phyloP scores from a whole-genome alignment of 2,888 invertebrate species.

The Eupithecia tripunctaria region DNA sequence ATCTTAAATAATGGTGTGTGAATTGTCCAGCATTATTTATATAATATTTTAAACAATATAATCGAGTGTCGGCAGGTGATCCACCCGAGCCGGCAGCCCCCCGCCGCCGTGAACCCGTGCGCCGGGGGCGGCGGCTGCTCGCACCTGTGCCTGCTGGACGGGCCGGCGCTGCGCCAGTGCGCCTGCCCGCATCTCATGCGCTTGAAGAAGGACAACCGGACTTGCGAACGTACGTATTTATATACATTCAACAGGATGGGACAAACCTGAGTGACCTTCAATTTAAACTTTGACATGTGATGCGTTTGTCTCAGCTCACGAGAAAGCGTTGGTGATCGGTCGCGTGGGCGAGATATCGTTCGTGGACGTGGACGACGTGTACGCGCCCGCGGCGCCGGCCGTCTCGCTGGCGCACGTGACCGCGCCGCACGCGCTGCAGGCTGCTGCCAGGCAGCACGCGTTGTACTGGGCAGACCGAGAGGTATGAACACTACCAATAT shows the following conservation, averaged over 20 bases:
- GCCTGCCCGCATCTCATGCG: constrained; percentile 94
- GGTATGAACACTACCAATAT: no score
- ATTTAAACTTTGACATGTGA: not conserved
- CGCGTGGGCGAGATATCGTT: constrained; percentile 91
- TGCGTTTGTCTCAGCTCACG: constrained; percentile 84
- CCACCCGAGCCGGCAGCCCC: constrained; percentile 75
- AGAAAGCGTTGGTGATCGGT: constrained; percentile 91
- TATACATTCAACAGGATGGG: not conserved
- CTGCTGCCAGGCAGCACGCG: constrained; percentile 86
- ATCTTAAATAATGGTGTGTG: no score
- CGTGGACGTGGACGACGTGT: constrained; percentile 90
- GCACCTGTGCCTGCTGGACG: constrained; percentile 91
- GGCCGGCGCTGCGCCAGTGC: constrained; percentile 82
- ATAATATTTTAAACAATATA: no score
- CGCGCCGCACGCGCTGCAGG: constrained; percentile 89
- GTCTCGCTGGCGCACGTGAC: constrained; percentile 89
- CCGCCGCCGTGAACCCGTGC: constrained; percentile 86
- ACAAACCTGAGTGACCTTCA: not conserved
- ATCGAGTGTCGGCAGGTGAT: constrained; percentile 62
- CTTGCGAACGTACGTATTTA: constrained; percentile 53
- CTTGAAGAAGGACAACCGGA: constrained; percentile 87
- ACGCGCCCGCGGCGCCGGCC: constrained; percentile 92
- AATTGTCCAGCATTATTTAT: no score
- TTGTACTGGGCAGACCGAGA: constrained; percentile 92
- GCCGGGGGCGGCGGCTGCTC: constrained; percentile 90